Evolutionary conservation across 2,113 vertebrate genomes (phyloP).

Genomic region (Setophaga petechia): DNA sequence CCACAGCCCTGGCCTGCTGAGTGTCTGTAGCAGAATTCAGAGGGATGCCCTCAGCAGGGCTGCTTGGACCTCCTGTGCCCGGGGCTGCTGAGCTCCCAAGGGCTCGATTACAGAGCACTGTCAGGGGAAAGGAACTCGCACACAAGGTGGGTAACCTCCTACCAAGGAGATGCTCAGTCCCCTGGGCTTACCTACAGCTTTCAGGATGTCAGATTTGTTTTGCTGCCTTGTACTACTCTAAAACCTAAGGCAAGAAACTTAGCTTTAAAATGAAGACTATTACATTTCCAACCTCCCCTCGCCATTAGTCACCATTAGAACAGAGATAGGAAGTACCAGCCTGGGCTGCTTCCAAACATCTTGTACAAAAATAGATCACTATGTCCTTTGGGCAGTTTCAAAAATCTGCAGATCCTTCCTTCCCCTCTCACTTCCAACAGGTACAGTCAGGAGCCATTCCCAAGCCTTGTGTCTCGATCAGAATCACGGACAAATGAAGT

Average conservation of each 20-base stretch:
- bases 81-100: background rate
- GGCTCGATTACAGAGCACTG: background rate
- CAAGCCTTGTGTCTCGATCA: background rate
- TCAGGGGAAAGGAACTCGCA: background rate
- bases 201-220: background rate
- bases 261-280: background rate
- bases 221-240: background rate
- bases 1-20: no score
- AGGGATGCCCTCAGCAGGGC: background rate
- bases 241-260: constrained; percentile 24
- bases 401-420: background rate
- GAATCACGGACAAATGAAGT: background rate
- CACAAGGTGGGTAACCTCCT: background rate
- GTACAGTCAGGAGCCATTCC: background rate
- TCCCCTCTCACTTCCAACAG: background rate
- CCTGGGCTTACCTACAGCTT: background rate
- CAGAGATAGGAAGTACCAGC: background rate
- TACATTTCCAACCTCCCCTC: background rate
- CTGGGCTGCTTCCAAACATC: constrained; percentile 15
- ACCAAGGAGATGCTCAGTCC: background rate
- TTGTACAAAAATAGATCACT: constrained; percentile 54
- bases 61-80: accelerated
- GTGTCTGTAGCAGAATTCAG: background rate
- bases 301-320: background rate
- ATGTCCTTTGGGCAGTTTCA: background rate